Conservation (phyloP, 2,888 invertebrate genomes). For the Micoletzkya japonica region DNA sequence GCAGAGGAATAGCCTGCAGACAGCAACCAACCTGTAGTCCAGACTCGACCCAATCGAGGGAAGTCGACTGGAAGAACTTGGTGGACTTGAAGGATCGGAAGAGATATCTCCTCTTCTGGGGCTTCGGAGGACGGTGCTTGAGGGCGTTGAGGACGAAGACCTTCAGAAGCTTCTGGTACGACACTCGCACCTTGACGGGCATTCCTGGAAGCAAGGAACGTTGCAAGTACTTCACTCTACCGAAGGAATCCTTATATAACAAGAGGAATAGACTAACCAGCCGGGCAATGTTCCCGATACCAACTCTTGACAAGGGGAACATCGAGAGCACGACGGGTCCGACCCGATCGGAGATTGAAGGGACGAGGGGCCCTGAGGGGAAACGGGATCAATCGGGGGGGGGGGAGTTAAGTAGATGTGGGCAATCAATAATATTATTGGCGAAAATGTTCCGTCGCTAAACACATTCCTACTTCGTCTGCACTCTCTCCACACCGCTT, state of each 20-base stretch:
- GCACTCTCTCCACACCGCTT: too few relatives aligned
- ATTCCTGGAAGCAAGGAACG: constrained; percentile 41
- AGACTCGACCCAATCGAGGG: constrained; percentile 98
- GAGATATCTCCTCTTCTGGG: constrained; percentile 93
- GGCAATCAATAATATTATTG: too few relatives aligned
- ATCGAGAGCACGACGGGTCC: constrained; percentile 85
- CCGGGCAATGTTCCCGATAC: constrained; percentile 71
- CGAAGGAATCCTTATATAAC: not conserved
- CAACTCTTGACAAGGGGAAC: constrained; percentile 95
- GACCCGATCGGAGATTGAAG: constrained; percentile 92
- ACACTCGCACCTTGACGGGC: constrained; percentile 97
- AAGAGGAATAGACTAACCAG: constrained; percentile 42
- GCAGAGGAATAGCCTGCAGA: not conserved
- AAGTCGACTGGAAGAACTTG: constrained; percentile 99
- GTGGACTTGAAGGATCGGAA: constrained; percentile 99
- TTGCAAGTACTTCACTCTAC: not conserved
- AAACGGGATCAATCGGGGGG: too few relatives aligned
- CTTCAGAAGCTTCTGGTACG: constrained; percentile 96
- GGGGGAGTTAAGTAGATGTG: too few relatives aligned
- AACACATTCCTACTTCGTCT: too few relatives aligned
- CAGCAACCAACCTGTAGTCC: constrained; percentile 76
- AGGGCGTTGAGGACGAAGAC: constrained; percentile 96
- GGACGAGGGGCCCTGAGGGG: constrained; percentile 89
- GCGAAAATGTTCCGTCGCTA: too few relatives aligned
- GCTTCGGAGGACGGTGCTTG: constrained; percentile 94